These are phyloP conservation scores for Dromaius novaehollandiae DNA, from an alignment of 2,113 vertebrate genomes.

Conservation along the genomic window DNA sequence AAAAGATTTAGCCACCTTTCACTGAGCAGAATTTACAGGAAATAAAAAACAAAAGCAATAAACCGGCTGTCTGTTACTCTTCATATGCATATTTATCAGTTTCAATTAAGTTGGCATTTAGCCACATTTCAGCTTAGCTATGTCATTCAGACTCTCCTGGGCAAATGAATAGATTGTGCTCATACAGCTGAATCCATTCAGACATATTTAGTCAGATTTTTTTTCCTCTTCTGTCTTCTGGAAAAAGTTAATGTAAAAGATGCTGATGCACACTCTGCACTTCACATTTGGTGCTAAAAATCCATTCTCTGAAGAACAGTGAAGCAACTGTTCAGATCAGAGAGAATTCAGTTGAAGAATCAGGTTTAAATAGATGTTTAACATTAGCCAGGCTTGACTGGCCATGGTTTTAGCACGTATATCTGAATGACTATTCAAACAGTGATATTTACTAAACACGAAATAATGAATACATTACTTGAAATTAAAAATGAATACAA, in stretches of 20 bases:
- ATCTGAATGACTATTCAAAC: conserved; percentile 18
- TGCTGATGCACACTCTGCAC: conserved; percentile 7
- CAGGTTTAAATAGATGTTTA: conserved; percentile 30
- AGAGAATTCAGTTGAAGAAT: conserved; percentile 42
- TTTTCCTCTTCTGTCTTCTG: background rate
- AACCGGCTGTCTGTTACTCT: background rate
- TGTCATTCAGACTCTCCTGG: conserved; percentile 19
- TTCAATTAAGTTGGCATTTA: conserved; percentile 5
- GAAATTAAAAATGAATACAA: conserved; percentile 11
- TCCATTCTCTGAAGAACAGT: conserved; percentile 45
- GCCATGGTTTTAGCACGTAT: background rate
- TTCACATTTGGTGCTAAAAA: conserved; percentile 41
- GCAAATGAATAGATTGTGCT: conserved; percentile 36
- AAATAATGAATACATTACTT: background rate
- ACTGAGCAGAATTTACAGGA: background rate
- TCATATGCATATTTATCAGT: conserved; percentile 25
- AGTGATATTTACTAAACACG: background rate
- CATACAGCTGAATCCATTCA: conserved; percentile 50
- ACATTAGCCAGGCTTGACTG: conserved; percentile 11
- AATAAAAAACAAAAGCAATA: background rate
- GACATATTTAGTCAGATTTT: background rate
- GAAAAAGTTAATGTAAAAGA: conserved; percentile 23
- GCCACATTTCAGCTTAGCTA: conserved; percentile 34
- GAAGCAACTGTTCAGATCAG: conserved; percentile 32
- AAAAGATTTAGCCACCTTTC: background rate